These are phyloP conservation scores for Pseudomyrmex cubaensis DNA, from an alignment of 1,140 invertebrate species.

Conservation along the genomic window DNA sequence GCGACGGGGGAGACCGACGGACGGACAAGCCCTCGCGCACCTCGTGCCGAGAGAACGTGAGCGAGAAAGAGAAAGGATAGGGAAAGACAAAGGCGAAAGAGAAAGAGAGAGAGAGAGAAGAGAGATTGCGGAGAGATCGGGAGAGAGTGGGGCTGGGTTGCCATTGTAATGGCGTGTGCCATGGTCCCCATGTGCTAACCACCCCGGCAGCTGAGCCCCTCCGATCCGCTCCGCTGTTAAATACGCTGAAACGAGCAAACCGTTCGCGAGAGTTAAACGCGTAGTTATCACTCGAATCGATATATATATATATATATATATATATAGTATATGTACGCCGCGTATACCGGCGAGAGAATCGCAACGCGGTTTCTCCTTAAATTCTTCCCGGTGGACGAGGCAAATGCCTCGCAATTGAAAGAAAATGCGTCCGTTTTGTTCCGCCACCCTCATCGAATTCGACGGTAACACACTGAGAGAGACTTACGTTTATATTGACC, in stretches of 20 bases:
- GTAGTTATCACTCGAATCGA: constrained; percentile 75
- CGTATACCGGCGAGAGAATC: constrained; percentile 48
- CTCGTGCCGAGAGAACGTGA: constrained; percentile 61
- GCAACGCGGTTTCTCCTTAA: constrained; percentile 69
- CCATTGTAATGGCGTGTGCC: constrained; percentile 77
- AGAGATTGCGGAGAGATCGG: constrained; percentile 64
- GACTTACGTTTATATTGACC: constrained; percentile 13
- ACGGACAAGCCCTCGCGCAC: constrained; percentile 66
- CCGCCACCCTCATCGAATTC: constrained; percentile 48
- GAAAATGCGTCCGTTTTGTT: constrained; percentile 70
- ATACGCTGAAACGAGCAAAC: constrained; percentile 75
- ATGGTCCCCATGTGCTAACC: constrained; percentile 74
- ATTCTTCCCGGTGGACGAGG: constrained; percentile 61
- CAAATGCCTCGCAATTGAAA: constrained; percentile 69
- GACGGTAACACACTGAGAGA: constrained; percentile 15
- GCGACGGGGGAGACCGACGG: constrained; percentile 67
- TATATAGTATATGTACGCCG: too few species aligned
- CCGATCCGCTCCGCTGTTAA: constrained; percentile 71
- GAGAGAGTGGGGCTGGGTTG: constrained; percentile 59
- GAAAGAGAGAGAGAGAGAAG: constrained; percentile 13
- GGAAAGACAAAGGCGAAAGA: constrained; percentile 27
- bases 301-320: neutral
- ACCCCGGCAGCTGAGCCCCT: constrained; percentile 68
- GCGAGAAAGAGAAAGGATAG: constrained; percentile 5
- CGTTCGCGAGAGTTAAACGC: constrained; percentile 75